Percentiles rank a stretch among this genome's conserved stretches.
phyloP scores from a whole-genome alignment of 2,888 invertebrate species.

The Cotesia congregata region DNA sequence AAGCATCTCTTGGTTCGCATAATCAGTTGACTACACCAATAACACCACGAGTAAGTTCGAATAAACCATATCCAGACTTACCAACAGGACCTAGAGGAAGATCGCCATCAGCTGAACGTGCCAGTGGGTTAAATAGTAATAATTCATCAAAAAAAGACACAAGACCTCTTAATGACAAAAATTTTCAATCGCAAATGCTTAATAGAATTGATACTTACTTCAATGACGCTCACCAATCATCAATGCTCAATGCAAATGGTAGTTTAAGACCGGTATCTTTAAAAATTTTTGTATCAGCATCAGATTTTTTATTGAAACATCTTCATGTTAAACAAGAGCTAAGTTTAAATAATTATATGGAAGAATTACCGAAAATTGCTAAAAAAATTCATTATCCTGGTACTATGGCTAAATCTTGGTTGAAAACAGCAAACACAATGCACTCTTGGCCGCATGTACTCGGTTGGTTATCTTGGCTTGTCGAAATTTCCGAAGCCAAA shows the following conservation, averaged over 20 bases:
- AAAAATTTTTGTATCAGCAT: constrained; percentile 62
- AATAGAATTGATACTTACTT: constrained; percentile 62
- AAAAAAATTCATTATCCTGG: constrained; percentile 74
- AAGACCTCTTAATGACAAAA: constrained; percentile 61
- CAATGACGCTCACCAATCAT: constrained; percentile 47
- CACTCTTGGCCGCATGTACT: constrained; percentile 75
- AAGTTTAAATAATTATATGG: constrained; percentile 60
- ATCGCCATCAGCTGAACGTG: constrained; percentile 62
- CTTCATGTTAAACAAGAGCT: constrained; percentile 57
- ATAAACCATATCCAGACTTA: constrained; percentile 27
- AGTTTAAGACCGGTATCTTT: constrained; percentile 62
- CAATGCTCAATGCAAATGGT: constrained; percentile 58
- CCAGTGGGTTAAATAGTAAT: constrained; percentile 53
- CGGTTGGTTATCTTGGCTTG: constrained; percentile 73
- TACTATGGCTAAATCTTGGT: constrained; percentile 74
- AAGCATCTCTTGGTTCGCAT: constrained; percentile 31
- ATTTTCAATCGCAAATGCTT: constrained; percentile 60
- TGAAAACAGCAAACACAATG: constrained; percentile 74
- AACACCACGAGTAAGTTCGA: constrained; percentile 32
- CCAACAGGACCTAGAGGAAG: constrained; percentile 49
- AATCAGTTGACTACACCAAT: constrained; percentile 41
- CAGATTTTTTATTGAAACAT: constrained; percentile 55
- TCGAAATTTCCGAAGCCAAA: constrained; percentile 70
- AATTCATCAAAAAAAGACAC: constrained; percentile 58
- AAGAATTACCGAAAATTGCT: constrained; percentile 72